These are phyloP conservation scores for Trogon melanurus DNA, from an alignment of 2,113 vertebrate species.

Conservation along the genomic window DNA sequence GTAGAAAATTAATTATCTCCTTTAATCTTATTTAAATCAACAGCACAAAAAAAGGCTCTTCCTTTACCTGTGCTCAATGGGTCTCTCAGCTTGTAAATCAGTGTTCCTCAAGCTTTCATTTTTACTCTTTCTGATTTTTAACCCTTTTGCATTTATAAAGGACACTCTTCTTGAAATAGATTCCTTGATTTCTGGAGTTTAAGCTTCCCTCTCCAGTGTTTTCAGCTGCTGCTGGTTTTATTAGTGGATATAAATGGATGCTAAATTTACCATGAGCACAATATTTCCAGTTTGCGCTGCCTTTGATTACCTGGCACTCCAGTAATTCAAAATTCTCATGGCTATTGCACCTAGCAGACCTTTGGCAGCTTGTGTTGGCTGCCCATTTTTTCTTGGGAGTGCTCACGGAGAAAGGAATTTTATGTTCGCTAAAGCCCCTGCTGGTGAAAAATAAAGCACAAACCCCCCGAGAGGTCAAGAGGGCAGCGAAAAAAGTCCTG, in stretches of 20 bases:
- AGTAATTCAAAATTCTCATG: neutral
- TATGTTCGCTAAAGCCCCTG: neutral
- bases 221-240: constrained; percentile 24
- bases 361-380: constrained; percentile 13
- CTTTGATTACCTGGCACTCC: constrained; percentile 32
- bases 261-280: neutral
- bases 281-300: constrained; percentile 20
- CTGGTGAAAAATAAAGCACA: constrained; percentile 19
- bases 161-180: neutral
- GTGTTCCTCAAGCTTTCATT: neutral
- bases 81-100: neutral
- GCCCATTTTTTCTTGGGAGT: constrained; percentile 57
- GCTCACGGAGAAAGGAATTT: constrained; percentile 49
- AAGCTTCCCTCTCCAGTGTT: neutral
- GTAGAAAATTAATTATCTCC: neutral
- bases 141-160: neutral
- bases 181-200: neutral
- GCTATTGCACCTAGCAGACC: constrained; percentile 34
- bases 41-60: neutral
- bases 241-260: neutral
- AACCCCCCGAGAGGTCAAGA: neutral
- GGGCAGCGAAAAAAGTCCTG: neutral
- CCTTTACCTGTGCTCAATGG: accelerated
- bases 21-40: neutral
- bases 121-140: neutral